These are phyloP conservation scores for Drosophila austrosaltans DNA, from an alignment of 2,888 invertebrate genomes.

Conservation along the genomic window DNA sequence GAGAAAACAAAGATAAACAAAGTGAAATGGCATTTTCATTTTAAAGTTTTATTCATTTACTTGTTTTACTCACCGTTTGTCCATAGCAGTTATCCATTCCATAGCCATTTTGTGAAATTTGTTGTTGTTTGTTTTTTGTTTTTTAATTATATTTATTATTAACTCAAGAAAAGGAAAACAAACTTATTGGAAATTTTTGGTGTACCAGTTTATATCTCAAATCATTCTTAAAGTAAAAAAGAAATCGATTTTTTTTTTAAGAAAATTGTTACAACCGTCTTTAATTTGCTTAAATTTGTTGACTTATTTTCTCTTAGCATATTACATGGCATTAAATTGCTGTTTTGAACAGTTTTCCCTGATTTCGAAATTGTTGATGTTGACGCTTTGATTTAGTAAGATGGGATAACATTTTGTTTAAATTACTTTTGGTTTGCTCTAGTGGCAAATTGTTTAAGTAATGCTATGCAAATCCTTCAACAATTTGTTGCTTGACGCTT, in stretches of 20 bases:
- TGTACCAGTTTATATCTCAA: constrained; percentile 15
- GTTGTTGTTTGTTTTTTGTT: constrained; percentile 14
- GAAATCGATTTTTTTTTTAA: constrained; percentile 44
- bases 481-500: constrained; percentile 6
- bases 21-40: not conserved
- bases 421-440: not conserved
- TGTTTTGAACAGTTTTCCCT: constrained; percentile 16
- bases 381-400: not conserved
- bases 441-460: not conserved
- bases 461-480: constrained; percentile 8
- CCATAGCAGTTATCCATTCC: constrained; percentile 86
- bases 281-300: constrained; percentile 53
- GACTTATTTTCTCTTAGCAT: constrained; percentile 37
- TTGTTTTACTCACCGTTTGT: constrained; percentile 84
- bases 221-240: constrained; percentile 24
- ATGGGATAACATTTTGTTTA: constrained; percentile 7
- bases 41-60: not conserved
- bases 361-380: constrained; percentile 3
- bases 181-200: constrained; percentile 2
- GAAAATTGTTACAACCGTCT: constrained; percentile 54
- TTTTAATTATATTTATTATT: constrained; percentile 17
- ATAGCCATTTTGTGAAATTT: constrained; percentile 82
- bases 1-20: no score
- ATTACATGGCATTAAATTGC: constrained; percentile 27
- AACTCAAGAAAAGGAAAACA: constrained; percentile 15